Evolutionary conservation across 2,797 vertebrate species (phyloP), one percentile per base, ranked within the genome.

Genomic region (Sebastes ruberrimus): DNA sequence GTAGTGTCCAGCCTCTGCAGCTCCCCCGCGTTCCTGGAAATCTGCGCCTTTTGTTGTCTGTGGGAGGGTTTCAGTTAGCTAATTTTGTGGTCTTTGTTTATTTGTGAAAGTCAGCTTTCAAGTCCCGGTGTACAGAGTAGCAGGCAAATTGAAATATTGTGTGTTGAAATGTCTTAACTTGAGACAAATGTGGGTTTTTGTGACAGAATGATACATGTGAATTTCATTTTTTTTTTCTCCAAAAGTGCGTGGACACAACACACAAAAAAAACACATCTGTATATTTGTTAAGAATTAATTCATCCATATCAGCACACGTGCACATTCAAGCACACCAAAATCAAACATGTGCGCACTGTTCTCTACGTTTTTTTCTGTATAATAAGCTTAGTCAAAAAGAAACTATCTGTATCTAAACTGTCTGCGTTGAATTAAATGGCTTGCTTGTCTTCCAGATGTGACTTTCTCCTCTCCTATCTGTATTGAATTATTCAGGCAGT

Each of bases 401-500:
- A 88, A 78, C 86, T 84, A 89, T 92, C 85, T 86, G 81, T 79
- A 89, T 91, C 89, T 83, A 74, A 89, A 84, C 52, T 71, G 81
- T 75, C 94, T 96, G 94, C 69, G 61, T 94, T 91, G 87, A 94
- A 94, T 95, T 94, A 95, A 92, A 90, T 62, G 86, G 67, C 85
- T 90, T 91, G 89, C 93, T 84, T 84, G 85, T 71, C 76, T 89
- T 86, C 94, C 94, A 95, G 93, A 94, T 92, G 88, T 85, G 89
- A 94, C 94, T 95, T 95, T 95, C 92, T 92, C 93, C 82, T 93
- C 91, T 92, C 64, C 84, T 88, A 83, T 95, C 94, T 95, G 93
- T 84, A 76, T 88, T 93, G 92, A 94, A 94, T 95, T 95, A 95
- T 94, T 92, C 89, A 90, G 91, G 89, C 93, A 93, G 91, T 94